These are phyloP conservation scores for Crotophaga sulcirostris DNA, from an alignment of 2,113 vertebrate species.

Conservation along the genomic window DNA sequence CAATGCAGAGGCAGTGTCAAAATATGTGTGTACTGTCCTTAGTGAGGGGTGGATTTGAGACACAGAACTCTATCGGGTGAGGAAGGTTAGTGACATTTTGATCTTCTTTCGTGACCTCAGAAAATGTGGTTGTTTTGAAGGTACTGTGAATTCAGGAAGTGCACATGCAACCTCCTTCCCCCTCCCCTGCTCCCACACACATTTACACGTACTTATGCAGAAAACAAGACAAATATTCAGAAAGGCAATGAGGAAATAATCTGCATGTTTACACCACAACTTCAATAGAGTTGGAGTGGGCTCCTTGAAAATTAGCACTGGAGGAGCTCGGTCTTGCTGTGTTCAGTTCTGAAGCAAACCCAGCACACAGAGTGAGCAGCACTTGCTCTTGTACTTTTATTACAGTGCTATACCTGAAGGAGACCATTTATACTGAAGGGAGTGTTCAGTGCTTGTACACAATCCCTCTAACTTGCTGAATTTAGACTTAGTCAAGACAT, in stretches of 20 bases:
- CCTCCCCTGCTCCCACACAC: background rate
- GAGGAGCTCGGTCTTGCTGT: background rate
- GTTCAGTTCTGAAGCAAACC: background rate
- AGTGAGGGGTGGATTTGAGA: background rate
- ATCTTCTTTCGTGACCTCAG: background rate
- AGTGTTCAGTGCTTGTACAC: background rate
- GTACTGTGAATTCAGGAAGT: background rate
- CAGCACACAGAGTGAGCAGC: background rate
- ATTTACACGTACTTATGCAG: background rate
- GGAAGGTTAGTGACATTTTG: background rate
- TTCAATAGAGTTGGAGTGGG: background rate
- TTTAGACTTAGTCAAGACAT: background rate
- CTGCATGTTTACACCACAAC: background rate
- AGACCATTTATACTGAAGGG: background rate
- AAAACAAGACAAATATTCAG: background rate
- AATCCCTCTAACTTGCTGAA: background rate
- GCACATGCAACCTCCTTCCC: background rate
- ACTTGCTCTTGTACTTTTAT: background rate
- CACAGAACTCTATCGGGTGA: background rate
- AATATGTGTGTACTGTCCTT: background rate
- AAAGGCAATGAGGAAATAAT: background rate
- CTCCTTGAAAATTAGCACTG: background rate
- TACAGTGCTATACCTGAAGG: background rate
- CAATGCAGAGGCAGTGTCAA: background rate
- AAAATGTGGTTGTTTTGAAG: background rate